phyloP scores from a whole-genome alignment of 2,797 vertebrate species.

The Basileuterus tristriatus region DNA sequence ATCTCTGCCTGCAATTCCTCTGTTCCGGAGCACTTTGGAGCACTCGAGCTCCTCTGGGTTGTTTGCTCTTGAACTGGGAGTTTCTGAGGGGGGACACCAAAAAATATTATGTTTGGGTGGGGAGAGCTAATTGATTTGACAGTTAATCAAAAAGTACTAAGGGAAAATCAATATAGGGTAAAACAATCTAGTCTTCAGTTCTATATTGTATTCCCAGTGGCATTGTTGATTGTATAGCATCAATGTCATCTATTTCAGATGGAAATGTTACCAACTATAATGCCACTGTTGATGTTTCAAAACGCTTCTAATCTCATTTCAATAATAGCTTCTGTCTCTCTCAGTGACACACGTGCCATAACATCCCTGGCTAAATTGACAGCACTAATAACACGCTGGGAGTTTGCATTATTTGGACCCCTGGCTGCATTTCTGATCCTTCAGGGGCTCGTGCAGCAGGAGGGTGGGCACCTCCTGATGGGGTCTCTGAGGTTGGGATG shows the following conservation, averaged over 20 bases:
- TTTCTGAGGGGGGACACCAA: neutral
- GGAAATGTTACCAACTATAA: slow-evolving; percentile 72
- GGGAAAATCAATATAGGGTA: slow-evolving; percentile 65
- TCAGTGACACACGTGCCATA: slow-evolving; percentile 71
- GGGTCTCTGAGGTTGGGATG: too few species aligned
- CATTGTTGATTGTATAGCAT: slow-evolving; percentile 72
- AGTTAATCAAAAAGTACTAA: slow-evolving; percentile 67
- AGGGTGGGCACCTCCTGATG: neutral
- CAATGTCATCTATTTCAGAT: slow-evolving; percentile 71
- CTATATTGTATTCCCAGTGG: slow-evolving; percentile 55
- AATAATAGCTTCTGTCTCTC: slow-evolving; percentile 81
- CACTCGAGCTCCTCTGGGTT: neutral
- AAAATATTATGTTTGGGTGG: slow-evolving; percentile 55
- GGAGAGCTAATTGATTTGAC: slow-evolving; percentile 66
- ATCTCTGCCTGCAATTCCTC: slow-evolving; percentile 19
- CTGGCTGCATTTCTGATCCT: slow-evolving; percentile 7
- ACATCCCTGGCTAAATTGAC: slow-evolving; percentile 73
- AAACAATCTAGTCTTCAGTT: slow-evolving; percentile 66
- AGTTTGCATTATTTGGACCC: slow-evolving; percentile 67
- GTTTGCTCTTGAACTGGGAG: neutral
- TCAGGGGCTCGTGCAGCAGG: neutral
- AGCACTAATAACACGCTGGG: slow-evolving; percentile 71
- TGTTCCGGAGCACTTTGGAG: neutral
- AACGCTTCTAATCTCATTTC: slow-evolving; percentile 77
- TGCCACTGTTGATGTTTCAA: slow-evolving; percentile 78